These are phyloP conservation scores for Drosophila orosa DNA, from an alignment of 1,140 invertebrate genomes.

Conservation along the genomic window DNA sequence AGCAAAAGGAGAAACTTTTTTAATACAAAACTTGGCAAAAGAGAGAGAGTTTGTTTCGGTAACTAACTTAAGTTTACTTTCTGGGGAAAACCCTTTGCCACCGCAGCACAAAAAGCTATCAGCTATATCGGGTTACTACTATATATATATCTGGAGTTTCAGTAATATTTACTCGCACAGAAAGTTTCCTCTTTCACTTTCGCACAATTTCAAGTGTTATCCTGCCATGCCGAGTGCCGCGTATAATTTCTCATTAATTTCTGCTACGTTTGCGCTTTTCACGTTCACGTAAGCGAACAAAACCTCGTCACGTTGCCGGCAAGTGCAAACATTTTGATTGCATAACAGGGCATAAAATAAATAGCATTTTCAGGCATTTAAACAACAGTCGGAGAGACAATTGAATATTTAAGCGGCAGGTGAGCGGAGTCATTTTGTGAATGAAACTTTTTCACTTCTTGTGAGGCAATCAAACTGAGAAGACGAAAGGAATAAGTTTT, in stretches of 20 bases:
- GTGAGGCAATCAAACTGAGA: constrained; percentile 27
- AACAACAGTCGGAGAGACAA: constrained; percentile 29
- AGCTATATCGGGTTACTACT: constrained; percentile 43
- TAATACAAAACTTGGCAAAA: constrained; percentile 69
- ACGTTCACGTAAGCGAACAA: constrained; percentile 46
- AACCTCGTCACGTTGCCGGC: constrained; percentile 30
- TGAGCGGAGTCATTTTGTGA: constrained; percentile 28
- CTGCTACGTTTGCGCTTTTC: constrained; percentile 72
- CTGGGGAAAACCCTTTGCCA: constrained; percentile 12
- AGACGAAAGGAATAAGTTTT: constrained; percentile 26
- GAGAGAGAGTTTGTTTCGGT: constrained; percentile 2
- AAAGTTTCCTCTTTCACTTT: constrained; percentile 44
- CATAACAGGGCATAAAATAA: constrained; percentile 50
- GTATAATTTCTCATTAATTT: constrained; percentile 79
- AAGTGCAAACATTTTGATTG: constrained; percentile 53
- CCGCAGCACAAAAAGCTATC: constrained; percentile 61
- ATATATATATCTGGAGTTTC: background rate
- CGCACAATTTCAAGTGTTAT: constrained; percentile 39
- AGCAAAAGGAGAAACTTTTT: constrained; percentile 69
- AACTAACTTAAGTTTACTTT: constrained; percentile 57
- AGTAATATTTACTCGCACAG: constrained; percentile 19
- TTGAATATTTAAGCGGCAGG: constrained; percentile 47
- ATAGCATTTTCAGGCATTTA: constrained; percentile 47
- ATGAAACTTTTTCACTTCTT: constrained; percentile 11
- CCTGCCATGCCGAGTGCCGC: constrained; percentile 26